Percentiles rank a stretch among this genome's conserved stretches.
These are phyloP conservation scores for Candidula unifasciata DNA, from an alignment of 2,888 invertebrate species.

Conservation along the genomic window DNA sequence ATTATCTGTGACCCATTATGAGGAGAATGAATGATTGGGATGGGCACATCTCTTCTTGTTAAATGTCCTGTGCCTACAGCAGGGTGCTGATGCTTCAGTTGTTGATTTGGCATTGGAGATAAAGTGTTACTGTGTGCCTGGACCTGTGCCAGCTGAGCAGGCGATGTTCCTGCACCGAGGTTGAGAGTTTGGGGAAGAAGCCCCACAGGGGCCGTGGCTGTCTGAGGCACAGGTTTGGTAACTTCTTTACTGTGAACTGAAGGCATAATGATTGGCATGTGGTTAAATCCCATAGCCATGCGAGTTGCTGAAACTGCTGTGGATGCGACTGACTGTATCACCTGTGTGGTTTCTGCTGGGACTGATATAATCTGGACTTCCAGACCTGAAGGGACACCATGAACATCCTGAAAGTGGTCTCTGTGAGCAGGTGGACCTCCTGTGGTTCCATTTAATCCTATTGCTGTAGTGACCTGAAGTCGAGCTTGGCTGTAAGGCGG, in stretches of 20 bases:
- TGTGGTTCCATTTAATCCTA: background rate
- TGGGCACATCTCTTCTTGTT: slow-evolving; percentile 22
- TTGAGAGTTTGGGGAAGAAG: slow-evolving; percentile 39
- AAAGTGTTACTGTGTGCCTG: slow-evolving; percentile 69
- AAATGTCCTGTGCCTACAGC: slow-evolving; percentile 51
- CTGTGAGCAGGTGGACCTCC: slow-evolving; percentile 30
- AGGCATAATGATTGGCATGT: slow-evolving; percentile 97
- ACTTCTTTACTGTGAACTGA: slow-evolving; percentile 95
- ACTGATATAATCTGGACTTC: slow-evolving; percentile 51
- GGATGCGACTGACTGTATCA: slow-evolving; percentile 54
- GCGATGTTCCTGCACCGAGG: slow-evolving; percentile 71
- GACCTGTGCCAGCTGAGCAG: slow-evolving; percentile 71
- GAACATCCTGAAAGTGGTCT: slow-evolving; percentile 44
- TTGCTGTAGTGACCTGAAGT: slow-evolving; percentile 22
- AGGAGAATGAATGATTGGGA: slow-evolving; percentile 34
- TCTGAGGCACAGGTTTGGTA: slow-evolving; percentile 95
- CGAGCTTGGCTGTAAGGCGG: slow-evolving; percentile 55
- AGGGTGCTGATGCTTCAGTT: slow-evolving; percentile 28
- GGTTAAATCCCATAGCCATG: slow-evolving; percentile 88
- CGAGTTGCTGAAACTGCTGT: slow-evolving; percentile 82
- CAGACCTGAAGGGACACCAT: slow-evolving; percentile 39
- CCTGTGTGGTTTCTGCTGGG: slow-evolving; percentile 53
- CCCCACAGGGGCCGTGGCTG: slow-evolving; percentile 91
- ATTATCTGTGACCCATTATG: slow-evolving; percentile 31
- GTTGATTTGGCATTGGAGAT: slow-evolving; percentile 60